Conservation (phyloP, 2,888 invertebrate genomes). For the Aleiodes testaceus region DNA sequence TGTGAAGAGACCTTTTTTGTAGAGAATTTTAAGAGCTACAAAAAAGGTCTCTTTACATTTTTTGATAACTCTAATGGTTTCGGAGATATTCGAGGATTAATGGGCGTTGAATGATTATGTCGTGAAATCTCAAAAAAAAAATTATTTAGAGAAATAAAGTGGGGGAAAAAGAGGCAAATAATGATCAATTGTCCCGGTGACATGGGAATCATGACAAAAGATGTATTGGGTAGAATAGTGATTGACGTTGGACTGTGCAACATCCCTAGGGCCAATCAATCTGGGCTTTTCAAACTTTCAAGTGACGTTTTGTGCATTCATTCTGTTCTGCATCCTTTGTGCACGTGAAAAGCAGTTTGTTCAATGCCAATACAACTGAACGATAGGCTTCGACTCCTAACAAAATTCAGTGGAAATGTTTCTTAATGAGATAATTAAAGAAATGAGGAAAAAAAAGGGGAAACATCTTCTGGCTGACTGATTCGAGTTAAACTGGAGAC, state of each 20-base stretch:
- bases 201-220: background rate
- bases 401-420: no score
- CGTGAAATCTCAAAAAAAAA: background rate
- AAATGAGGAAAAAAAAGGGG: background rate
- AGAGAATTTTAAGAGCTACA: background rate
- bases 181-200: slow-evolving; percentile 3
- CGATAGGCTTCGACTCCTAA: no score
- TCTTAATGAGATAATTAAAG: background rate
- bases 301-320: slow-evolving; percentile 6
- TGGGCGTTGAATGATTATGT: no score
- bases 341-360: background rate
- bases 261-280: slow-evolving; percentile 12
- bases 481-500: slow-evolving; percentile 3
- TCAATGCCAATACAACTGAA: no score
- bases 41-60: no score
- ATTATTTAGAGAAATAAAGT: background rate
- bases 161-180: background rate
- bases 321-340: background rate
- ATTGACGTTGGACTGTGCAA: slow-evolving; percentile 11
- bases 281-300: slow-evolving; percentile 10
- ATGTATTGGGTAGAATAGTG: background rate
- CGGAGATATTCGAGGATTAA: no score
- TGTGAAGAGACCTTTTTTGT: no score
- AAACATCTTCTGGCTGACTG: background rate
- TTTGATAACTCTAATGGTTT: no score